Percentiles rank a stretch among this genome's conserved stretches.
Conservation (phyloP, 2,797 vertebrate species). For the Phrynocephalus guinanensis region DNA sequence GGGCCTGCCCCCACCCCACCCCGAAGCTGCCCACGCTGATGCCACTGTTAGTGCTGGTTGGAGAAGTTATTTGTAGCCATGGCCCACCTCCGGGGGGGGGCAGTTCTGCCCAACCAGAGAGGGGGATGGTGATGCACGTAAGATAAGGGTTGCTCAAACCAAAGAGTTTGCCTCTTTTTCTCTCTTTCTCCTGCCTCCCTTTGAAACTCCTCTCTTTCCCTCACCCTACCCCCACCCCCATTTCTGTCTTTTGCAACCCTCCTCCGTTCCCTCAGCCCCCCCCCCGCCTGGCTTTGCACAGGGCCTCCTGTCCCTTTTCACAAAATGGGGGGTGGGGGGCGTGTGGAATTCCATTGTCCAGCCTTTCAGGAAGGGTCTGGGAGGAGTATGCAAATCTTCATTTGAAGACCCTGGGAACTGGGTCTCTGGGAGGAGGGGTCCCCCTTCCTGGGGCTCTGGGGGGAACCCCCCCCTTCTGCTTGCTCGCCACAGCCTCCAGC, state of each 20-base stretch:
- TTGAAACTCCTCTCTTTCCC: no score
- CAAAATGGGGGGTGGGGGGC: slow-evolving; percentile 44
- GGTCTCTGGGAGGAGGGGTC: slow-evolving; percentile 56
- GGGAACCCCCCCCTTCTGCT: neutral
- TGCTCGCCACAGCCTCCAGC: neutral
- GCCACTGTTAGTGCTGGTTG: neutral
- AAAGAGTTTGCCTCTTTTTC: no score
- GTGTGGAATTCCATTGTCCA: slow-evolving; percentile 62
- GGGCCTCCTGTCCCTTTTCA: slow-evolving; percentile 48
- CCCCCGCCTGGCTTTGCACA: slow-evolving; percentile 1
- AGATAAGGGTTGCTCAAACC: no score
- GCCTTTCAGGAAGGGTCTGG: slow-evolving; percentile 65
- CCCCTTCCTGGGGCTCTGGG: slow-evolving; percentile 39
- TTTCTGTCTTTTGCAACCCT: neutral
- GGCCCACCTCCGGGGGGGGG: neutral
- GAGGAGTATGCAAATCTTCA: slow-evolving; percentile 71
- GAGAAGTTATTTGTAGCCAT: neutral
- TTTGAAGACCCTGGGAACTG: slow-evolving; percentile 73
- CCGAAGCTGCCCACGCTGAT: neutral
- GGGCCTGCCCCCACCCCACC: no score
- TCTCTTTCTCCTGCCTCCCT: neutral
- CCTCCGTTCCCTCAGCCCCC: slow-evolving; percentile 29
- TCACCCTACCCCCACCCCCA: slow-evolving; percentile 20
- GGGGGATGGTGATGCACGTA: no score
- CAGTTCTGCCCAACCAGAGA: neutral